Conservation (phyloP, 2,113 vertebrate species). For the Charina bottae region DNA sequence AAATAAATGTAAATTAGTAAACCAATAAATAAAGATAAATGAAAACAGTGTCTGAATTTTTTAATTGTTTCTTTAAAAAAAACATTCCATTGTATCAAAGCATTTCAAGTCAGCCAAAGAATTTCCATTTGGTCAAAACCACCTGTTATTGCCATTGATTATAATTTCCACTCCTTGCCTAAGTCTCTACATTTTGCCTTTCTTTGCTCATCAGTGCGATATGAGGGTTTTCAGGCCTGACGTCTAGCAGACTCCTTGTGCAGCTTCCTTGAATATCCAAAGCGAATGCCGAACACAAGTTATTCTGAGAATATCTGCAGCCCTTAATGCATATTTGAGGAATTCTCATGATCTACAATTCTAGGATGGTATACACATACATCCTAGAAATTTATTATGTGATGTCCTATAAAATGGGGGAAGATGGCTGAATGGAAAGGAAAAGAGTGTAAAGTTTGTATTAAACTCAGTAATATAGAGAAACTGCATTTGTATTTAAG, state of each 20-base stretch:
- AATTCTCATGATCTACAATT: neutral
- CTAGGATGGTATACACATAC: neutral
- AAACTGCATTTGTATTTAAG: slow-evolving; percentile 10
- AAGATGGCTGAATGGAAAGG: neutral
- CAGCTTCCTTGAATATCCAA: neutral
- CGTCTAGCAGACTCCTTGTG: neutral
- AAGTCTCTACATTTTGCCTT: neutral
- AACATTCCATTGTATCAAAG: neutral
- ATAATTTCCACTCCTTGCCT: neutral
- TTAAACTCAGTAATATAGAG: slow-evolving; percentile 1
- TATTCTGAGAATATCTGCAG: neutral
- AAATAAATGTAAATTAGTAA: neutral
- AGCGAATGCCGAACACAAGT: neutral
- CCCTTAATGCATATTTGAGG: neutral
- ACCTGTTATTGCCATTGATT: neutral
- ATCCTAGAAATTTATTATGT: neutral
- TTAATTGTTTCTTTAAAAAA: neutral
- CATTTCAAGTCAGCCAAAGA: neutral
- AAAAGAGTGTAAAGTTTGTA: neutral
- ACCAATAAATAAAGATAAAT: neutral
- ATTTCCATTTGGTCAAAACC: neutral
- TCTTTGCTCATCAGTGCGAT: neutral
- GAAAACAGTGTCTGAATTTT: neutral
- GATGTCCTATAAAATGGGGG: neutral
- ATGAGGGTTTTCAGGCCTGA: neutral